Evolutionary conservation across 2,797 vertebrate species (phyloP), one percentile per base, ranked within the genome.

Genomic region (Poeciliopsis presidionis): DNA sequence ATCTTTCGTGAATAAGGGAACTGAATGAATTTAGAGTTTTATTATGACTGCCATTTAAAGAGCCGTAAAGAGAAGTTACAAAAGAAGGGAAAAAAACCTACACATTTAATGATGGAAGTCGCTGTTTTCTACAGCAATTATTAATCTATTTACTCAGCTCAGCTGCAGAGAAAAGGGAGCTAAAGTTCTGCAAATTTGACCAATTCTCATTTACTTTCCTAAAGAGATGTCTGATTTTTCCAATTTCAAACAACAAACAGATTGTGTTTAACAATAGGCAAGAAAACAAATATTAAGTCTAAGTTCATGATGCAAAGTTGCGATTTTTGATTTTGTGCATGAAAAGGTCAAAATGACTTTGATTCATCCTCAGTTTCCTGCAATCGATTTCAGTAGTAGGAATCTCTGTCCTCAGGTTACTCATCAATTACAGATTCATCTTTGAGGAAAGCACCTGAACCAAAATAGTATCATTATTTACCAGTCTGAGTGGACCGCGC

Each of bases 1-100:
- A 76, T 33, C 36, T 72, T 78, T 84, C 70, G 81, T 78, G 74
- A 84, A 88, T 74, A 74, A 78, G 59, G 81, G 81, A 84, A 87
- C 70, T 80, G 78, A 85, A 11, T 39, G 25, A 61, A 69, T 86
- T 61, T 30, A 81, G 61, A 73, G 53, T 81, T 84, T 75, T 82
- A 82, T 87, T 85, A 5, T 71, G 74, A 80, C 71, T 55, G 80
- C 18, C 28, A n/a, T 81, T 79, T 75, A 79, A 4, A 80, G 5
- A 53, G 39, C 78, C 11, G 57, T 8, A 28, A 55, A 45, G 12
- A 63, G 49, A 71, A 11, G 13, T 2, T 67, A 33, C 30, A 49
- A 53, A 79, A 75, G 45, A 46, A 70, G 6, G 28, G 7, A 6
- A 5, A 2, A 45, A 72, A 72, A 77, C 45, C 5, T 3, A 3